Percentiles rank a stretch among this genome's conserved stretches.
phyloP scores from a whole-genome alignment of 2,888 invertebrate genomes.

The Tetramorium bicarinatum region DNA sequence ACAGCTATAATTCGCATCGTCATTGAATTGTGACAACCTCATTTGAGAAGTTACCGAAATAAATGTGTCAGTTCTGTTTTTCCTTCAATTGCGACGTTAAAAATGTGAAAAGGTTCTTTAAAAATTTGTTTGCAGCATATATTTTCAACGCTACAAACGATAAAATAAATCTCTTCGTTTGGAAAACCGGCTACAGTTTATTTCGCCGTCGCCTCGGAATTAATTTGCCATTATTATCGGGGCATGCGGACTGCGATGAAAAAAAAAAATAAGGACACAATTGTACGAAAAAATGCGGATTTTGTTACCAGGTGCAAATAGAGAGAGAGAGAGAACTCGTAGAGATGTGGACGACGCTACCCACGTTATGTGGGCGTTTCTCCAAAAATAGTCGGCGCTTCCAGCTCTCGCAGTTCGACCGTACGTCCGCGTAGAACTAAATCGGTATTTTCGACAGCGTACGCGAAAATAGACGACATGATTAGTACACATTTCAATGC shows the following conservation, averaged over 20 bases:
- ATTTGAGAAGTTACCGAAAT: slow-evolving; percentile 29
- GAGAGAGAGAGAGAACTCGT: slow-evolving; percentile 62
- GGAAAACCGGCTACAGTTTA: slow-evolving; percentile 19
- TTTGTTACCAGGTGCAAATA: slow-evolving; percentile 41
- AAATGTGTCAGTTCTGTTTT: slow-evolving; percentile 20
- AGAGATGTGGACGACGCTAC: slow-evolving; percentile 58
- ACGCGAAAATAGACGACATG: slow-evolving; percentile 78
- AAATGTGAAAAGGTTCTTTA: neutral
- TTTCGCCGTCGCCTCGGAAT: neutral
- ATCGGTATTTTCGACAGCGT: slow-evolving; percentile 79
- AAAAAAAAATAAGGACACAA: neutral
- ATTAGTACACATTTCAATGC: slow-evolving; percentile 51
- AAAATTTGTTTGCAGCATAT: slow-evolving; percentile 9
- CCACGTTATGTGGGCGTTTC: slow-evolving; percentile 72
- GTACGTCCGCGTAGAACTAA: slow-evolving; percentile 59
- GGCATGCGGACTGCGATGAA: neutral
- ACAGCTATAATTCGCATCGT: slow-evolving; percentile 13
- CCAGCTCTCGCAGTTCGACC: slow-evolving; percentile 73
- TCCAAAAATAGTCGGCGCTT: slow-evolving; percentile 81
- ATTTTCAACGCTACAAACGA: neutral
- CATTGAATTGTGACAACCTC: slow-evolving; percentile 11
- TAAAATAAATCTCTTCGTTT: slow-evolving; percentile 40
- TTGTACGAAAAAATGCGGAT: slow-evolving; percentile 34
- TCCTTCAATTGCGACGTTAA: neutral
- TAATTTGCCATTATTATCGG: neutral